Base-by-base conservation (phyloP, 2,797 vertebrate species). In the Esox lucius region DNA sequence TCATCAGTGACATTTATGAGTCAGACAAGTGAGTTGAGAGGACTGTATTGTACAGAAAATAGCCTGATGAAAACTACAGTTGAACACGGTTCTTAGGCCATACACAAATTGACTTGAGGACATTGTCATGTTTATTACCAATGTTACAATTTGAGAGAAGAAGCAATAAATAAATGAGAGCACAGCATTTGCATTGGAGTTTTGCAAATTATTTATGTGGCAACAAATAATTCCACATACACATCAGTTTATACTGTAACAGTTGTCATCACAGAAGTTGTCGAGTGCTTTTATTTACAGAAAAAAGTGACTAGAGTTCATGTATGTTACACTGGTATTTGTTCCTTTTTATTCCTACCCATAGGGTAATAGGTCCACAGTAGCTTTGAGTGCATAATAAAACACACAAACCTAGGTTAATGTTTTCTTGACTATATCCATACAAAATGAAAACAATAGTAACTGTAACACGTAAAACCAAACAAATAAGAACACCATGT, bases 301-400 rank as follows among this genome's bases (percentile, higher is more conserved):
- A 93, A 95, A 90, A 94, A 95, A 94, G 94, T 96, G 92, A 93
- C 96, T 95, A 95, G 94, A 94, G 95, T 94, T 95, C 91, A 94
- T 92, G 89, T 96, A 94, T 95, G 95, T 95, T 96, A 95, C 95
- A 97, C 94, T 95, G 92, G 96, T 95, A 97, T 95, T 95, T 89
- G 93, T 94, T 92, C 94, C 92, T 96, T 94, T 95, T 95, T 92
- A 96, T 96, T 97, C 95, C 98, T 99, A 99, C 98, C 97, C 98
- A 98, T 96, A 98, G 98, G 98, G 98, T 97, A 99, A 98, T 97
- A 98, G 95, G 96, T 96, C 97, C 96, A 97, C 95, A 94, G 95
- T 95, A 96, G 94, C 94, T 94, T 94, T 93, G 95, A 96, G 95
- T 97, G 96, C 89, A 94, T 97, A 95, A 95, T 95, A 96, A 95